Base-by-base conservation (phyloP, 2,113 vertebrate genomes). In the Daphoenositta chrysoptera region DNA sequence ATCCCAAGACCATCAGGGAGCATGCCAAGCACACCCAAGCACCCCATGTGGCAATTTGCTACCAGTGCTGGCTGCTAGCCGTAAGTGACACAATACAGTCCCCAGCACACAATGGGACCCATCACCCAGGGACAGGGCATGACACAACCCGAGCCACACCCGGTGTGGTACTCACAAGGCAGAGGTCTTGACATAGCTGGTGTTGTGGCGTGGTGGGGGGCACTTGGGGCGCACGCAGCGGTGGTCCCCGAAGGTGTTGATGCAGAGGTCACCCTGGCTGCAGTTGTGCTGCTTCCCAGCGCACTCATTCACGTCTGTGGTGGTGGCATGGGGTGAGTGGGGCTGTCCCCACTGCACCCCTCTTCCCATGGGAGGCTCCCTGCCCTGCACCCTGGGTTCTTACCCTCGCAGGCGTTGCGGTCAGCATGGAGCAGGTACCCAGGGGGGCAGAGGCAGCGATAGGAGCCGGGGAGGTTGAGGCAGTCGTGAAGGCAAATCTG, bases 261-360 rank as follows among this genome's bases (percentile, higher is more conserved):
- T 94, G 83, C 99, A 99, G 31, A 97, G 96, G 50, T 98, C 98
- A 0, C 98, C 98, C 27, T 95, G 98, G 31, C 95, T 98, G 96
- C 99, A 99, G 96, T 98, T 98, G 96, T 98, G 98, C 89, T 98
- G 98, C 91, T 98, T 97, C 37, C 82, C 91, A 1, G 97, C 13
- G 8, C 99, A 99, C 84, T 99, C 99, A 37, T 99, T 98, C 50
- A 99, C 97, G 0, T 99, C 99, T 99, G 93, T 5, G 9, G 65
- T 11, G 24, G 42, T 63, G 44, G 44, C 53, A 65, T 0, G 0
- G 50, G 12, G 45, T 72, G 57, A 92, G 50, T 0, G 1, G n/a
- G 33, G 21, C 20, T 13, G 6, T 56, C n/a, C 53, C 37, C 5
- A 7, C 33, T 0, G 2, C 39, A n/a, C 4, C 20, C 40, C 27